Base-by-base conservation (phyloP, 2,113 vertebrate genomes). In the Anolis carolinensis region DNA sequence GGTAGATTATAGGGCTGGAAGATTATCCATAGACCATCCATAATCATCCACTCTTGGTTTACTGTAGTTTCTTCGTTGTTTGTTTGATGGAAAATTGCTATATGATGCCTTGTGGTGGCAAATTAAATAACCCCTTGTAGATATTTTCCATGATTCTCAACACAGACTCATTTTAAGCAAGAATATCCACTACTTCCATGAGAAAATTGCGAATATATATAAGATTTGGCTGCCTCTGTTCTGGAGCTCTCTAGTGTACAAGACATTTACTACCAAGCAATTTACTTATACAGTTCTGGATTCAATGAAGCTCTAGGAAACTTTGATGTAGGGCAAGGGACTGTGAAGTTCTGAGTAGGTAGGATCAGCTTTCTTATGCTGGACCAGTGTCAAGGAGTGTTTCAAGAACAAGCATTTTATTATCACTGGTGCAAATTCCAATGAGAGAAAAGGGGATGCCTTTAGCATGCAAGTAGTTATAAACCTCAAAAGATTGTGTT, bases 391-490 rank as follows among this genome's bases (percentile, higher is more conserved):
- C 30, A 87, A 59, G 85, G 79, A 86, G 75, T 1, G 1, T 79
- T 59, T 88, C 77, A 34, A 94, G 91, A 94, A 93, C 74, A 89
- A 89, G 25, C 0, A 82, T 87, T 89, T 94, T 96, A 95, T 95
- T 95, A 87, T 88, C 36, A 50, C 0, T 78, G 84, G 85, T 55
- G 74, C 86, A 50, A 63, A 82, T 83, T 87, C 44, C 84, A 79
- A 82, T 1, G 7, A 90, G 88, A 76, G 89, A 83, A 86, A 5
- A 0, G 79, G 83, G 72, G 87, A 79, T 78, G 90, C 89, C 80
- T 65, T 81, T 90, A 81, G 76, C 82, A 82, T 80, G 88, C 84
- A 86, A 92, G 67, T 62, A 81, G 5, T 70, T 88, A 50, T 27
- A 0, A 25, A 76, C 70, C 36, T 50, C 73, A 92, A 80, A 55